Percentiles rank a stretch among this genome's conserved stretches.
Evolutionary conservation across 2,797 vertebrate species (phyloP).

Genomic region (Hemitrygon akajei): DNA sequence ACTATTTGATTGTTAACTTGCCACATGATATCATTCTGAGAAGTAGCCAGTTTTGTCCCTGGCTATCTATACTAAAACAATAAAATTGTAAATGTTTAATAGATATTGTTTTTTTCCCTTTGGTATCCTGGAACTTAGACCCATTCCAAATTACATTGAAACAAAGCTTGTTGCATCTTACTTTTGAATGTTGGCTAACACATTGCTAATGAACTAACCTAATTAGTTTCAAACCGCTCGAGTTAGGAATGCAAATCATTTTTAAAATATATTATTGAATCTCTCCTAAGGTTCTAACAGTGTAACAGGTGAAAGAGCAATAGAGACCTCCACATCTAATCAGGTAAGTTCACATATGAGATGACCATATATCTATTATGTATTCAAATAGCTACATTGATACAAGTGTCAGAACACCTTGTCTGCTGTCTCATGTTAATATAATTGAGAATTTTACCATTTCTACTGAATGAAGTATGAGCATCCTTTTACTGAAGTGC

Average conservation of each 20-base stretch:
- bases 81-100: background rate
- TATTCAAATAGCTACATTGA: background rate
- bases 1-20: background rate
- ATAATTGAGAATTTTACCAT: background rate
- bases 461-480: background rate
- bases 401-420: background rate
- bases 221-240: background rate
- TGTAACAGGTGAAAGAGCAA: background rate
- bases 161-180: background rate
- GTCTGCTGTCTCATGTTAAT: background rate
- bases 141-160: background rate
- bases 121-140: background rate
- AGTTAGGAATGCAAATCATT: background rate
- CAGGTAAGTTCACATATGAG: background rate
- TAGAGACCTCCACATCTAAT: background rate
- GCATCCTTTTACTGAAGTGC: background rate
- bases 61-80: background rate
- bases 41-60: background rate
- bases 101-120: background rate
- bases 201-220: background rate
- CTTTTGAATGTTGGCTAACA: background rate
- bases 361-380: background rate
- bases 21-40: background rate
- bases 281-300: slow-evolving; percentile 6
- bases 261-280: background rate